Percentiles rank a stretch among this genome's conserved stretches.
Conservation (phyloP, 2,888 invertebrate species). For the Mythimna ferrago region DNA sequence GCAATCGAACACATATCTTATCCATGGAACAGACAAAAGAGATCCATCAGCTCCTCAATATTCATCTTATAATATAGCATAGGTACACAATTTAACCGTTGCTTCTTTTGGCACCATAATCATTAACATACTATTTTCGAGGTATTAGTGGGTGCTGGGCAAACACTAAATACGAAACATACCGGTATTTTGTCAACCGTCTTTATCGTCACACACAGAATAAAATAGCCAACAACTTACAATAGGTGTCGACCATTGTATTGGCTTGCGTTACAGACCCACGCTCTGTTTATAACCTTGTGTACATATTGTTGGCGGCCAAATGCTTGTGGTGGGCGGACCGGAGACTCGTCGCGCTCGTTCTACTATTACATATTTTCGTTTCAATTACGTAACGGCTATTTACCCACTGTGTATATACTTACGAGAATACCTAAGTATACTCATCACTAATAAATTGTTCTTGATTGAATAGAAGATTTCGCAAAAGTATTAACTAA, state of each 20-base stretch:
- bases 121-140: slow-evolving; percentile 11
- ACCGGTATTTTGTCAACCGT: slow-evolving; percentile 21
- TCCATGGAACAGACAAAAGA: too few relatives aligned
- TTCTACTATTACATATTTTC: slow-evolving; percentile 76
- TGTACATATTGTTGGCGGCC: slow-evolving; percentile 80
- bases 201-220: slow-evolving; percentile 31
- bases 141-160: not conserved
- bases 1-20: not conserved
- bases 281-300: slow-evolving; percentile 84
- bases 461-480: slow-evolving; percentile 29
- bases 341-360: slow-evolving; percentile 73
- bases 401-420: slow-evolving; percentile 68
- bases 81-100: not conserved
- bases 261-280: slow-evolving; percentile 79
- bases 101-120: not conserved
- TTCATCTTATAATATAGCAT: not conserved
- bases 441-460: slow-evolving; percentile 25
- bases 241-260: slow-evolving; percentile 68
- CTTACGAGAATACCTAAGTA: slow-evolving; percentile 16
- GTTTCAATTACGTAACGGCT: slow-evolving; percentile 77
- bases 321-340: slow-evolving; percentile 81
- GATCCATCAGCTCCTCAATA: not conserved
- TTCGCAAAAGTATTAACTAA: slow-evolving; percentile 10
- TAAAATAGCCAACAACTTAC: slow-evolving; percentile 51
- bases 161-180: slow-evolving; percentile 9